Evolutionary conservation across 2,113 vertebrate genomes (phyloP).

Genomic region (Rallus limicola): DNA sequence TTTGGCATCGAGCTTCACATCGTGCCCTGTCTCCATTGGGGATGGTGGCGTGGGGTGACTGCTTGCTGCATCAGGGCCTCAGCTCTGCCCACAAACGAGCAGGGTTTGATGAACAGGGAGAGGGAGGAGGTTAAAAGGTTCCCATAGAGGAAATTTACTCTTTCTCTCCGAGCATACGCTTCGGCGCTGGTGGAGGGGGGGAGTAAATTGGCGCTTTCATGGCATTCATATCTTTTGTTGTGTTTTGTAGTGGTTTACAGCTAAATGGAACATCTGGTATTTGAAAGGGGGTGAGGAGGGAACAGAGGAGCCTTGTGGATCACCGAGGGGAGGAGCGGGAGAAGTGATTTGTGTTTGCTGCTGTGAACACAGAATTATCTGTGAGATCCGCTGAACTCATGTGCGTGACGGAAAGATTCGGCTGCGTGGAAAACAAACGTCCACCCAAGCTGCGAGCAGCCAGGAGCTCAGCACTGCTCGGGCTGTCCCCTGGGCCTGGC

Average conservation of each 20-base stretch:
- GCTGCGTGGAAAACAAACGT: background rate
- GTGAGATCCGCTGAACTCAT: background rate
- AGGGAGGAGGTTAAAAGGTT: background rate
- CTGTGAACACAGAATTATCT: background rate
- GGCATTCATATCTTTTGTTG: constrained; percentile 22
- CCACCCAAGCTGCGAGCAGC: accelerated
- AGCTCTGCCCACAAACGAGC: background rate
- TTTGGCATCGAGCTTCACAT: background rate
- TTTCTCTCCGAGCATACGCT: background rate
- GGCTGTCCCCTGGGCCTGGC: no score
- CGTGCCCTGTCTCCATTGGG: accelerated
- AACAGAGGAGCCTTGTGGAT: background rate
- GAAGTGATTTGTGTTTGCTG: background rate
- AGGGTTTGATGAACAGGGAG: background rate
- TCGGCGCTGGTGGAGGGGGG: background rate
- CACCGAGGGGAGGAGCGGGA: background rate
- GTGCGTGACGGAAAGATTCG: background rate
- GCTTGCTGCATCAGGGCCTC: background rate
- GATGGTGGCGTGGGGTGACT: accelerated
- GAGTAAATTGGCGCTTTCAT: constrained; percentile 34
- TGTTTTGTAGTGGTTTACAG: constrained; percentile 55
- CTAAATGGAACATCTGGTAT: constrained; percentile 71
- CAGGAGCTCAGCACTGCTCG: background rate
- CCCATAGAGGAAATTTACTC: background rate
- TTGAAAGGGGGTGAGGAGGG: constrained; percentile 4